A percentile compares a stretch with the other conserved stretches of the same genome.
phyloP scores from a whole-genome alignment of 2,888 invertebrate genomes.

The Choreutis nemorana region DNA sequence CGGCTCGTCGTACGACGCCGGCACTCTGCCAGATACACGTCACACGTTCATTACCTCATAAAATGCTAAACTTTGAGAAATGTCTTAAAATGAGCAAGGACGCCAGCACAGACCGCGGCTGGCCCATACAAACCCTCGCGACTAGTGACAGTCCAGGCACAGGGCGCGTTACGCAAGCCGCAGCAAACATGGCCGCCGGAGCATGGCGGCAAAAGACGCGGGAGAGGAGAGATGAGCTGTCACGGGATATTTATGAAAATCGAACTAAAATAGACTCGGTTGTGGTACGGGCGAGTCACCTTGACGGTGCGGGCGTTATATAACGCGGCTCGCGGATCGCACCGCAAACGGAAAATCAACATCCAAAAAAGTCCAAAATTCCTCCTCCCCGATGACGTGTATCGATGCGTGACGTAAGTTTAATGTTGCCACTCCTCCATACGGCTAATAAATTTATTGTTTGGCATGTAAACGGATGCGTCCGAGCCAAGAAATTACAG shows the following conservation, averaged over 20 bases:
- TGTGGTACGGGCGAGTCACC: constrained; percentile 60
- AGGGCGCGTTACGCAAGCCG: constrained; percentile 46
- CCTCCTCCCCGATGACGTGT: constrained; percentile 52
- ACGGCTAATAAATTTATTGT: constrained; percentile 65
- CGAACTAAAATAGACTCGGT: constrained; percentile 61
- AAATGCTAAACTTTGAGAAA: constrained; percentile 55
- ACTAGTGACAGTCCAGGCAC: constrained; percentile 25
- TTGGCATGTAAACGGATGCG: constrained; percentile 67
- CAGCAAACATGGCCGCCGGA: constrained; percentile 45
- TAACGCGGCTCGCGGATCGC: constrained; percentile 34
- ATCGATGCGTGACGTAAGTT: constrained; percentile 41
- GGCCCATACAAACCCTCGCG: constrained; percentile 13
- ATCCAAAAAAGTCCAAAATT: constrained; percentile 41
- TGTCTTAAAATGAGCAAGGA: constrained; percentile 65
- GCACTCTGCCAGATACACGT: constrained; percentile 60
- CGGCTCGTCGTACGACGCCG: constrained; percentile 46
- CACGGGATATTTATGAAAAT: constrained; percentile 66
- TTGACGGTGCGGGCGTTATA: constrained; percentile 53
- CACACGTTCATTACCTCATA: constrained; percentile 57
- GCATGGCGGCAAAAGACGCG: constrained; percentile 45
- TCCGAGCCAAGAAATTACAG: constrained; percentile 66
- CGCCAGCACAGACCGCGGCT: constrained; percentile 31
- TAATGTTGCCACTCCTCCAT: constrained; percentile 62
- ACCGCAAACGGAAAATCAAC: constrained; percentile 30
- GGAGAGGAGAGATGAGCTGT: constrained; percentile 61